Base-by-base conservation (phyloP, 2,888 invertebrate genomes). In the Eilema sororculum region DNA sequence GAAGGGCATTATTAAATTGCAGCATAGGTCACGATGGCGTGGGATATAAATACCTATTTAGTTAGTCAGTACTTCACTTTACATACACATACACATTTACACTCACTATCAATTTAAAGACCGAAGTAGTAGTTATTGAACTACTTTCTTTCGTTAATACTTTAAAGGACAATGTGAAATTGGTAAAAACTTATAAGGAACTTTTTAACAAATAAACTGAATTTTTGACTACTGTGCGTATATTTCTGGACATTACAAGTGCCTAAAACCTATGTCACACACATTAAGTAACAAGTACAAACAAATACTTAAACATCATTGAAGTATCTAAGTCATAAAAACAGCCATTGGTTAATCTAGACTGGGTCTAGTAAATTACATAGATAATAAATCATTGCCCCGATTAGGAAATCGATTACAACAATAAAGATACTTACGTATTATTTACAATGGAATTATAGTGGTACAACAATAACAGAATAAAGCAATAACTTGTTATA, bases 21-120 rank as follows among this genome's bases (percentile, higher is more conserved):
- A 37, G 33, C 6, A 65, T 24, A 65, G 65, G 57, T 57, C 33
- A 57, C 24, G 57, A 33, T 57, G 65, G 13, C 33, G 24, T 37
- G 30, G 22, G n/a, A 57, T 33, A n/a, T 33, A 13, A 28, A 33
- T 33, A 22, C 33, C 24, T 33, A 33, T 8, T 25, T 58, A 25
- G 12, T 13, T 24, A 22, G 24, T 4, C 22, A 12, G 5, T 24
- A 58, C 57, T 22, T 56, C 8, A 22, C 22, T 22, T 56, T n/a
- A 22, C 22, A 56, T 9, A 56, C 56, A 56, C 13, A n/a, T n/a
- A n/a, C n/a, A n/a, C n/a, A n/a, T 22, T 56, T n/a, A 22, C 22
- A 56, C 22, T 22, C 56, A 56, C 13, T 13, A 41, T 16, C 16
- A 41, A 41, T 41, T 22, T 57, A 57, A 24, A 57, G 57, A 24